These are phyloP conservation scores for Fregetta grallaria DNA, from an alignment of 2,113 vertebrate genomes.

Conservation along the genomic window DNA sequence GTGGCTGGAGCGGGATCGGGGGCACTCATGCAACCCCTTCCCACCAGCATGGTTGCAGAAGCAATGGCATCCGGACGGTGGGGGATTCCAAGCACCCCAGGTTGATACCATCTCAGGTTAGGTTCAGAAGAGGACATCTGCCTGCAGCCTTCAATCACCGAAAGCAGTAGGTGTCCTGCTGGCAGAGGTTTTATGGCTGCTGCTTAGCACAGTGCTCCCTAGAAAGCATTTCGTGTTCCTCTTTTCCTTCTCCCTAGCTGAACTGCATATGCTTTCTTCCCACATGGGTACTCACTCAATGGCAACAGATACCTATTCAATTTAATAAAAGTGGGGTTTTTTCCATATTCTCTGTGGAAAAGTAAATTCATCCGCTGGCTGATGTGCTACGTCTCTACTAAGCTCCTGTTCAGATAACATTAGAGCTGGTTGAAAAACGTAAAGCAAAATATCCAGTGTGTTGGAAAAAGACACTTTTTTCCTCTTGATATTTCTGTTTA, in stretches of 20 bases:
- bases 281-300: neutral
- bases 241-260: neutral
- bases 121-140: neutral
- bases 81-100: neutral
- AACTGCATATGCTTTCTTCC: neutral
- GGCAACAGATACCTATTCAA: neutral
- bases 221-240: neutral
- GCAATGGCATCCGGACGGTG: neutral
- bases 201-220: neutral
- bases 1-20: neutral
- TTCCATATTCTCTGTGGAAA: neutral
- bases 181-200: neutral
- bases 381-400: neutral
- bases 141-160: neutral
- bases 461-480: neutral
- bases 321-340: neutral
- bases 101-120: neutral
- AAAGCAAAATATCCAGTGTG: neutral
- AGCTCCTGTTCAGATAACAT: neutral
- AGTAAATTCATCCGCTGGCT: neutral
- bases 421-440: neutral
- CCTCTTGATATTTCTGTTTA: neutral
- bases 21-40: neutral
- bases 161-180: neutral
- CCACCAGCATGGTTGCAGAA: neutral